Percentiles rank a stretch among this genome's conserved stretches.
Conservation (phyloP, 2,113 vertebrate genomes). For the Sorex araneus region DNA sequence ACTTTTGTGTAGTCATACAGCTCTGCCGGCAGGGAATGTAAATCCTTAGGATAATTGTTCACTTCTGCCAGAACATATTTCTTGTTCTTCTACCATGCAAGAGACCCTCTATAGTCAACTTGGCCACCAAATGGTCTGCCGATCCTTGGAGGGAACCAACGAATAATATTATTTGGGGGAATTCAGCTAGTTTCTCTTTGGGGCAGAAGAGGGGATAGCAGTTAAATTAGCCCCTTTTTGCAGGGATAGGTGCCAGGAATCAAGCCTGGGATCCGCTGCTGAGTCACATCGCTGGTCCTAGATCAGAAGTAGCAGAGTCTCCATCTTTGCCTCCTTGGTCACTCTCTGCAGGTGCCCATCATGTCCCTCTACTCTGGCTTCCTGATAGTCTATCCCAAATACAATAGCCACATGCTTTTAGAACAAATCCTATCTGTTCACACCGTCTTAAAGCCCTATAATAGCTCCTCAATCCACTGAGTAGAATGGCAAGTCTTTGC, state of each 20-base stretch:
- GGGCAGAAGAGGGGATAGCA: background rate
- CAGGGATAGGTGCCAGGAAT: too few relatives aligned
- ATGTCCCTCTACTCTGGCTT: conserved; percentile 22
- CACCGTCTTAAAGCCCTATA: background rate
- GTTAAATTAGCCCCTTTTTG: background rate
- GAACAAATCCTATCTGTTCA: background rate
- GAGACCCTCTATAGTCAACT: background rate
- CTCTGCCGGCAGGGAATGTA: background rate
- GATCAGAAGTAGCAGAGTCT: background rate
- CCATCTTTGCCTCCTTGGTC: background rate
- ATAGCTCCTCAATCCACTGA: background rate
- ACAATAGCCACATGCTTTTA: background rate
- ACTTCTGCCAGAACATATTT: background rate
- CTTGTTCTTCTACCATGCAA: background rate
- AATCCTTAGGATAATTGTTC: background rate
- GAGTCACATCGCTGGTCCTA: too few relatives aligned
- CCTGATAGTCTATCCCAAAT: background rate
- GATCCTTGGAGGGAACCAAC: background rate
- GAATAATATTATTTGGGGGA: background rate
- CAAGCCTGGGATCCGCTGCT: too few relatives aligned
- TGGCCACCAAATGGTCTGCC: background rate
- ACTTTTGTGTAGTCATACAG: background rate
- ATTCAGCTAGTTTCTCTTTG: background rate
- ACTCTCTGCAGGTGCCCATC: background rate
- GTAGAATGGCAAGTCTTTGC: background rate